Base-by-base conservation (phyloP, 30 jellyfish, hydroid and myxozoan species). In the Cassiopea xamachana region DNA sequence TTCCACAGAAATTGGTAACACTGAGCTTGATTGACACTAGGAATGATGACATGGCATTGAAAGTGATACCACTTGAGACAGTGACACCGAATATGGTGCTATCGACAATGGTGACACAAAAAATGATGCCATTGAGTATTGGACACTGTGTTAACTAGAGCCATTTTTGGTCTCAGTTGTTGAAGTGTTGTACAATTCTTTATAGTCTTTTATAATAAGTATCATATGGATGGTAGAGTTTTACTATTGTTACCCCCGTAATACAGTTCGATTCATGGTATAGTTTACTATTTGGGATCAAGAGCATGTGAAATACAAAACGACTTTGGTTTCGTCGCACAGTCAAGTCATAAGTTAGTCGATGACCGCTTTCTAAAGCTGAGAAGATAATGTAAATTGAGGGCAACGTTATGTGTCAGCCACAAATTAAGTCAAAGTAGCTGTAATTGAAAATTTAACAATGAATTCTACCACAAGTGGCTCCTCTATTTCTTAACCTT, bases 361-460 rank as follows among this genome's bases (percentile, higher is more conserved):
- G 82, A 67, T 82, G 90, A 82, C 90, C 90, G 82, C 90, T 67
- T 69, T 82, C 90, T 16, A 82, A 68, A 39, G 82, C 90, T 15
- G 82, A 7, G 68, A 60, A 18, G 90, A 61, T 82, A 82, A 82
- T 44, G 75, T 67, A 82, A 82, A 82, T 69, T 82, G 90, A 82
- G 90, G 90, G 82, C 90, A 82, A 82, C 90, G 90, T 82, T 82
- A 82, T 13, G 44, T 8, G 90, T 82, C 82, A 82, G 90, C 90
- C 90, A 82, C 90, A 82, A 82, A 82, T 82, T 82, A 82, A 18
- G 90, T 39, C 67, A 60, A 68, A 82, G 75, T 47, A 43, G 68
- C 82, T 45, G 79, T 67, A 78, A 78, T 78, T 78, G 87, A 78
- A 78, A 48, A 47, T 82, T 19, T 82, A 82, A 60, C 90, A 82